Percentiles rank a stretch among this genome's conserved stretches.
These are phyloP conservation scores for Crenichthys baileyi DNA, from an alignment of 2,797 vertebrate genomes.

Conservation along the genomic window DNA sequence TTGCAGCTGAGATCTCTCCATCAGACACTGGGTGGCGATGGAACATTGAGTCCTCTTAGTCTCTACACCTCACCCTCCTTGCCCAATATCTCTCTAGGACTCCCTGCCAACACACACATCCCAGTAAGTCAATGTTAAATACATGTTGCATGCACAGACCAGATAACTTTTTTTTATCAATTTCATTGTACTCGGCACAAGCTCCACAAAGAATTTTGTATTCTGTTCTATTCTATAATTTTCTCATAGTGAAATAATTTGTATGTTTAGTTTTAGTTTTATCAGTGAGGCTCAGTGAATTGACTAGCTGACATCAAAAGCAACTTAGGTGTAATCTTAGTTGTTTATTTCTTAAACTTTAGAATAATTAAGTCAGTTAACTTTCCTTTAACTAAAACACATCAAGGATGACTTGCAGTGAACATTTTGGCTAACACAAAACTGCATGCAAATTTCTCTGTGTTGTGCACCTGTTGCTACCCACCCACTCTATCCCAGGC, in stretches of 20 bases:
- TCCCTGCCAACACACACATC: constrained; percentile 91
- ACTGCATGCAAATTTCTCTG: background rate
- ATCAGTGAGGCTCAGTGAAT: background rate
- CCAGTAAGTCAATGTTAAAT: constrained; percentile 78
- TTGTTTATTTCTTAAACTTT: background rate
- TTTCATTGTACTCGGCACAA: no score
- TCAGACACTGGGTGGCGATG: constrained; percentile 87
- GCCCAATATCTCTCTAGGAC: constrained; percentile 96
- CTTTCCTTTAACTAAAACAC: background rate
- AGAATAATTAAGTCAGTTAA: background rate
- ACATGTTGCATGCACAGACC: background rate
- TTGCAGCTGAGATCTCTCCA: constrained; percentile 90
- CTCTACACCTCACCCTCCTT: constrained; percentile 96
- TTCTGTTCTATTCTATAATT: no score
- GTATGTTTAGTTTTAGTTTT: background rate
- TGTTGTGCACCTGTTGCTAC: background rate
- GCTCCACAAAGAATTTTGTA: no score
- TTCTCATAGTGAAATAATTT: background rate
- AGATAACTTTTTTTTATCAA: no score
- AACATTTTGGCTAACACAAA: no score
- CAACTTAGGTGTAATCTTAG: background rate
- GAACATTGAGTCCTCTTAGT: constrained; percentile 88
- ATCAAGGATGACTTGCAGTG: background rate
- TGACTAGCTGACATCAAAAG: background rate
- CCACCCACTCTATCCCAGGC: constrained; percentile 67